phyloP scores from a whole-genome alignment of 2,113 vertebrate genomes.

The Triplophysa tibetana region DNA sequence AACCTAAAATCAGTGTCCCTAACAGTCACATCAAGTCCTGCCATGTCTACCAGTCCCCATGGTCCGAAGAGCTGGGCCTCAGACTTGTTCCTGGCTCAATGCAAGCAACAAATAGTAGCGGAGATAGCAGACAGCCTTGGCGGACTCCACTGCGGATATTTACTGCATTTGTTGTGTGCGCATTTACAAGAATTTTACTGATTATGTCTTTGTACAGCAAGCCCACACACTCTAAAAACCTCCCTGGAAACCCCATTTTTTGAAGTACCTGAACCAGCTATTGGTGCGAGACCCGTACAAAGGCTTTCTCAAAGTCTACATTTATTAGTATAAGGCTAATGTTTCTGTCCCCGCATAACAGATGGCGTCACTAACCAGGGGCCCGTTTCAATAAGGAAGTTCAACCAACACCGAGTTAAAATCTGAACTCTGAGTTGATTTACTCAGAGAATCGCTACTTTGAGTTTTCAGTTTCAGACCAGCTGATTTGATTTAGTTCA shows the following conservation, averaged over 20 bases:
- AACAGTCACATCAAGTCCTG: background rate
- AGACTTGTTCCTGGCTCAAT: background rate
- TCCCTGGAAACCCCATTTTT: background rate
- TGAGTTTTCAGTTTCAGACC: too few relatives aligned
- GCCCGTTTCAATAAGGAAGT: too few relatives aligned
- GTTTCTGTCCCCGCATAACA: background rate
- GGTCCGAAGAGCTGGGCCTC: slow-evolving; percentile 25
- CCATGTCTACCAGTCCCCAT: background rate
- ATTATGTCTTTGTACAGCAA: background rate
- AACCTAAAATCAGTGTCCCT: background rate
- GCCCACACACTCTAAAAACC: slow-evolving; percentile 13
- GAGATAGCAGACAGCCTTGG: slow-evolving; percentile 20
- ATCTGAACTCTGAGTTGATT: too few relatives aligned
- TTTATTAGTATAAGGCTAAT: slow-evolving; percentile 5
- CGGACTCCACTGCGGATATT: background rate
- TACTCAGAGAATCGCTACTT: too few relatives aligned
- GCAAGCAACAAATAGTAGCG: background rate
- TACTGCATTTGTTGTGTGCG: too few relatives aligned
- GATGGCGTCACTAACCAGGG: too few relatives aligned
- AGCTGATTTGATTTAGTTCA: too few relatives aligned
- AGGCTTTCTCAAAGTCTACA: too few relatives aligned
- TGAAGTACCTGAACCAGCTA: background rate
- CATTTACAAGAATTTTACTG: too few relatives aligned
- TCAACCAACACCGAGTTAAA: too few relatives aligned
- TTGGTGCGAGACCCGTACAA: background rate